These are phyloP conservation scores for Calyptomena viridis DNA, from an alignment of 2,113 vertebrate species.

Conservation along the genomic window DNA sequence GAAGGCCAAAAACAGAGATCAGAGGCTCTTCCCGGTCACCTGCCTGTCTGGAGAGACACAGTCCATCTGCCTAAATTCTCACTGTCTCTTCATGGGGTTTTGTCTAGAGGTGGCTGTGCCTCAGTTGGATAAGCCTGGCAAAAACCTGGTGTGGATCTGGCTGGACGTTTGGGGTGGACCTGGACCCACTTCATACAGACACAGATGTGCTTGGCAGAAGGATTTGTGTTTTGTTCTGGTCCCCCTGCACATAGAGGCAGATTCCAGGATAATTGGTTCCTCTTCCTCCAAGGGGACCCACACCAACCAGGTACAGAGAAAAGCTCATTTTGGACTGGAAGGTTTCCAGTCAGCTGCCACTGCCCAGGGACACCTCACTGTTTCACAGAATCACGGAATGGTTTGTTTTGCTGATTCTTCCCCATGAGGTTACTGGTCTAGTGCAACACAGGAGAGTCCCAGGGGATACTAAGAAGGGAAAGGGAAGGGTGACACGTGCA, in stretches of 20 bases:
- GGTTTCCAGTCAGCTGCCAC: not conserved
- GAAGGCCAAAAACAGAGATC: not conserved
- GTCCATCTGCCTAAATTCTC: not conserved
- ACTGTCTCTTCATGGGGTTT: not conserved
- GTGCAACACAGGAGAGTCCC: not conserved
- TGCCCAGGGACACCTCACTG: not conserved
- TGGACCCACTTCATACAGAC: not conserved
- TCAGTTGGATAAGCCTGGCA: not conserved
- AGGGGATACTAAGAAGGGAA: fast-evolving
- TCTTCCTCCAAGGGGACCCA: not conserved
- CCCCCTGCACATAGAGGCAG: not conserved
- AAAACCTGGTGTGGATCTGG: not conserved
- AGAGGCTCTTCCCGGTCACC: not conserved
- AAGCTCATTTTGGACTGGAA: not conserved
- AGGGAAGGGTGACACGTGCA: not conserved
- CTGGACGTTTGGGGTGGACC: not conserved
- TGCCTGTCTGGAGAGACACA: not conserved
- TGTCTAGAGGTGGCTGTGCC: not conserved
- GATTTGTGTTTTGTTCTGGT: not conserved
- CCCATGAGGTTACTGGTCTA: not conserved
- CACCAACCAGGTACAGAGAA: not conserved
- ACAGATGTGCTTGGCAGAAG: not conserved
- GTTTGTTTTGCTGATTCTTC: not conserved
- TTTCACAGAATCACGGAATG: not conserved
- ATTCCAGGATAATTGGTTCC: not conserved